phyloP scores from a whole-genome alignment of 2,797 vertebrate species.

The Carduelis carduelis region DNA sequence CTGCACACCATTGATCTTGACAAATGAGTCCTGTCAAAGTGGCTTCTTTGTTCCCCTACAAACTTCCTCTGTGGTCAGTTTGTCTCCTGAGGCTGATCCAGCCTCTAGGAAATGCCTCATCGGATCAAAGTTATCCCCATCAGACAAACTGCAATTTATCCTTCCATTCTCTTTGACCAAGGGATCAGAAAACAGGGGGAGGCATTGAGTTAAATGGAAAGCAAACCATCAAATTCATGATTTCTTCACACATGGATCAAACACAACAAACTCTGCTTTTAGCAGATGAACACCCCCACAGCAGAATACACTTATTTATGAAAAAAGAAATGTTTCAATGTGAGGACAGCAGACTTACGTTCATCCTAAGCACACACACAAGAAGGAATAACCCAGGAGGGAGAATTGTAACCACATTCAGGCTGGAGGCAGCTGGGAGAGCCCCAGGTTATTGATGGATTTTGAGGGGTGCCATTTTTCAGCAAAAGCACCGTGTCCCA shows the following conservation, averaged over 20 bases:
- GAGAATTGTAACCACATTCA: not conserved
- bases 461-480: not conserved
- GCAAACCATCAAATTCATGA: not conserved
- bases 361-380: not conserved
- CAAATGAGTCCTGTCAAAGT: conserved; percentile 30
- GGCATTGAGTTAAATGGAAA: not conserved
- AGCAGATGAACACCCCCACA: not conserved
- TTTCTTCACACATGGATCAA: not conserved
- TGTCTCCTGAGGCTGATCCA: not conserved
- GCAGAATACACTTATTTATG: not conserved
- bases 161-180: not conserved
- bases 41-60: not conserved
- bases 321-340: not conserved
- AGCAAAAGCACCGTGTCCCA: not conserved
- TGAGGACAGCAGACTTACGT: not conserved
- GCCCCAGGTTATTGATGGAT: not conserved
- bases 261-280: not conserved
- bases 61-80: not conserved
- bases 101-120: not conserved
- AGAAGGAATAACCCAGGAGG: not conserved
- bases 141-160: not conserved
- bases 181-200: not conserved
- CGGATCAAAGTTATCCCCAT: not conserved
- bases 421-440: not conserved
- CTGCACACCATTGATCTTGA: conserved; percentile 3